Percentiles rank a stretch among this genome's conserved stretches.
Conservation (phyloP, 2,888 invertebrate genomes). For the Polydrusus cervinus region DNA sequence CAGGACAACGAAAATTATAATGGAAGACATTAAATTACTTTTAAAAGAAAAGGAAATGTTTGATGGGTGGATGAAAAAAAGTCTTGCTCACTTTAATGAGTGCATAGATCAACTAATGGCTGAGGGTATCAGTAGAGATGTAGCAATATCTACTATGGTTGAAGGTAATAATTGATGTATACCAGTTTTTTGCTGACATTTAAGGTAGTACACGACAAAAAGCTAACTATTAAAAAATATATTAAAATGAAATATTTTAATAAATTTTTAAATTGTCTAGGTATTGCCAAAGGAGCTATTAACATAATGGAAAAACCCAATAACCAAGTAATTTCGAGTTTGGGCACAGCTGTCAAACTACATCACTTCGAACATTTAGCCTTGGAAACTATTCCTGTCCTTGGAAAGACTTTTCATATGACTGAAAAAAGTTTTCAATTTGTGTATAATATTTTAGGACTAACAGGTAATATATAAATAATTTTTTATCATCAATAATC, state of each 20-base stretch:
- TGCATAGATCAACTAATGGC: constrained; percentile 56
- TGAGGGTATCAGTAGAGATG: constrained; percentile 55
- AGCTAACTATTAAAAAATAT: too few species aligned
- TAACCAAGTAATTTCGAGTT: constrained; percentile 54
- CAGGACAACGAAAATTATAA: constrained; percentile 56
- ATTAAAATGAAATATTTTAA: too few species aligned
- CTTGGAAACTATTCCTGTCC: constrained; percentile 56
- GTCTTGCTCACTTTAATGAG: constrained; percentile 56
- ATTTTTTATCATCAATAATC: background rate
- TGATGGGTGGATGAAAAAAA: constrained; percentile 56
- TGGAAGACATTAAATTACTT: constrained; percentile 57
- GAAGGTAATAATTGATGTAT: constrained; percentile 44
- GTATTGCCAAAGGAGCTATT: constrained; percentile 55
- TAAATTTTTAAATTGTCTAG: background rate
- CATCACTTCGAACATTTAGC: constrained; percentile 57
- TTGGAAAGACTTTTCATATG: constrained; percentile 58
- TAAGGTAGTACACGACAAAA: too few species aligned
- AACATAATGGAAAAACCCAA: constrained; percentile 59
- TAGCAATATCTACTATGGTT: constrained; percentile 57
- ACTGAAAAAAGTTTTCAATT: constrained; percentile 59
- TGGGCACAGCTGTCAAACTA: constrained; percentile 57
- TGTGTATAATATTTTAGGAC: constrained; percentile 57
- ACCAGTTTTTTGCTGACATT: too few species aligned
- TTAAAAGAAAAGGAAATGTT: constrained; percentile 57
- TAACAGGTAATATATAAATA: constrained; percentile 45